Conservation (phyloP, 2,888 invertebrate species). For the Sabellastarte sp. region DNA sequence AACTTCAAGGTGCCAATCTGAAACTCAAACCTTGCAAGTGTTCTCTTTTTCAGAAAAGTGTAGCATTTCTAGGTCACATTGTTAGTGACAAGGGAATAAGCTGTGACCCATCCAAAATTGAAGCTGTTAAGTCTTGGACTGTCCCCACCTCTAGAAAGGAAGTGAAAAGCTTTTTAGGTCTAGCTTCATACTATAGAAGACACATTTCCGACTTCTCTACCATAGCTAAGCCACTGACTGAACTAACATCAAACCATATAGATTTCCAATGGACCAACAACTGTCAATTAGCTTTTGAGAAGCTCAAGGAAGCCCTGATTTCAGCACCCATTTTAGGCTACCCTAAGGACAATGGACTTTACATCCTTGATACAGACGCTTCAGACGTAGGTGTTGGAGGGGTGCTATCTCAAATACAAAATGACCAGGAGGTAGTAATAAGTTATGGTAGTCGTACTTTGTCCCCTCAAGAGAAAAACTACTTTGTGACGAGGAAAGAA, state of each 20-base stretch:
- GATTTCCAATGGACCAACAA: background rate
- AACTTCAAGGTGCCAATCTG: background rate
- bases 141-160: background rate
- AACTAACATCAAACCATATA: background rate
- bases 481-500: conserved; percentile 21
- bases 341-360: background rate
- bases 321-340: background rate
- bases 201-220: too few species aligned
- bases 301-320: background rate
- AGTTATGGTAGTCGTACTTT: conserved; percentile 22
- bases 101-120: background rate
- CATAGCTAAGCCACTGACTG: conserved; percentile 3
- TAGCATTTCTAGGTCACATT: background rate
- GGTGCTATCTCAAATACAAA: conserved; percentile 21
- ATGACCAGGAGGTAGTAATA: conserved; percentile 17
- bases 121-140: background rate
- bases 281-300: conserved; percentile 6
- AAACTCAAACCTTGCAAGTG: background rate
- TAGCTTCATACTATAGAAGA: too few species aligned
- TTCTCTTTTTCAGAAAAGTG: background rate
- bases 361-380: conserved; percentile 4
- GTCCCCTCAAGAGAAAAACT: conserved; percentile 12
- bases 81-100: background rate
- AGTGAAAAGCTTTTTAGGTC: conserved; percentile 1
- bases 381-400: conserved; percentile 5